Evolutionary conservation across 1,140 invertebrate genomes (phyloP).

Genomic region (Coenobita brevimanus): DNA sequence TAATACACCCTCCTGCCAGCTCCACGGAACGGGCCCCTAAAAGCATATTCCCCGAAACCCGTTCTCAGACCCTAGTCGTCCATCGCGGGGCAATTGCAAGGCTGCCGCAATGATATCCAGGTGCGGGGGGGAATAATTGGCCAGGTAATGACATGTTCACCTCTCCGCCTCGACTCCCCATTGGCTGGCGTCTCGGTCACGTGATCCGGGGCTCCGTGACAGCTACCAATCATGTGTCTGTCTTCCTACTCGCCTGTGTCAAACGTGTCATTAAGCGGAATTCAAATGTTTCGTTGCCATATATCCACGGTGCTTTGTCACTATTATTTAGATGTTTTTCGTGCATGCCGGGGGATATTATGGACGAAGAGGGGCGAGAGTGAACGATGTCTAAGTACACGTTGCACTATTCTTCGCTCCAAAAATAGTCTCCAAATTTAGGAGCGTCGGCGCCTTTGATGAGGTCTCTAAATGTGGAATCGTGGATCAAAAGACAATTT

Average conservation of each 20-base stretch:
- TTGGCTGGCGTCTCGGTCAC: conserved; percentile 56
- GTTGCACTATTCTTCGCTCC: too few species aligned
- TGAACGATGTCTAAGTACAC: too few species aligned
- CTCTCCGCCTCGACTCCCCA: conserved; percentile 37
- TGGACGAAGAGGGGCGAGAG: too few species aligned
- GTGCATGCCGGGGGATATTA: too few species aligned
- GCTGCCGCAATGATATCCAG: conserved; percentile 63
- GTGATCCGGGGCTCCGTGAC: conserved; percentile 56
- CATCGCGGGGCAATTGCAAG: conserved; percentile 61
- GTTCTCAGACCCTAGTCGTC: conserved; percentile 45
- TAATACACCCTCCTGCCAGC: conserved; percentile 21
- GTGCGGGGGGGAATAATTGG: conserved; percentile 52
- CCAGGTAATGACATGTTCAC: conserved; percentile 59
- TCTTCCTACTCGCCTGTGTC: conserved; percentile 43
- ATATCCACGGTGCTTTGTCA: conserved; percentile 29
- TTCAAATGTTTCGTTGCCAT: conserved; percentile 35
- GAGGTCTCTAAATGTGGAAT: too few species aligned
- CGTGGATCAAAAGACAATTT: not conserved
- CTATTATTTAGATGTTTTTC: conserved; percentile 18
- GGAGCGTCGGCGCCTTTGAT: too few species aligned
- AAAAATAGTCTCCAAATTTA: too few species aligned
- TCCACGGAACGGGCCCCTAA: conserved; percentile 25
- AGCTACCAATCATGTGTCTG: conserved; percentile 59
- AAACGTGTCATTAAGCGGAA: conserved; percentile 33
- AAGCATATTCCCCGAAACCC: conserved; percentile 48